Percentiles rank a stretch among this genome's conserved stretches.
Evolutionary conservation across 2,113 vertebrate genomes (phyloP).

Genomic region (Rhegmatorhina hoffmannsi): DNA sequence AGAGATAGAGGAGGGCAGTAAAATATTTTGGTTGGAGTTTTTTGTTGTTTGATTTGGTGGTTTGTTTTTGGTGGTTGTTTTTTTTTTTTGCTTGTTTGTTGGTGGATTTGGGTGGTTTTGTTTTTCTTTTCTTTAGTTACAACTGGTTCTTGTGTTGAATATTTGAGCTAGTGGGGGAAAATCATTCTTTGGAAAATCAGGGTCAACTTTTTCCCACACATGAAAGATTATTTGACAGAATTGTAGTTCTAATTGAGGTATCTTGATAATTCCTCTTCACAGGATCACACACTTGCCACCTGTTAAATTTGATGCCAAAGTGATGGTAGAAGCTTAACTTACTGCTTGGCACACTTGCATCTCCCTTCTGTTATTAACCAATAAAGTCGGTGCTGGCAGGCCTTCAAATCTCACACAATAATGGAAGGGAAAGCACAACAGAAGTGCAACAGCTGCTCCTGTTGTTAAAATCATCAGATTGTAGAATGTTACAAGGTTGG

Average conservation of each 20-base stretch:
- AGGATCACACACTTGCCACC: background rate
- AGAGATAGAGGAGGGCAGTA: background rate
- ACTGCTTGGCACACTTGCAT: background rate
- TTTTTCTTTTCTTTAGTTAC: background rate
- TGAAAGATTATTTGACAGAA: background rate
- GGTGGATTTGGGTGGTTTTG: background rate
- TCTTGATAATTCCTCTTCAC: background rate
- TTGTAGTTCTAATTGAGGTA: background rate
- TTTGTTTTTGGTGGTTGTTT: no score
- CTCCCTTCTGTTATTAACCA: background rate
- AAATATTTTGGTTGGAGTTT: background rate
- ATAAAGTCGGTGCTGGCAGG: background rate
- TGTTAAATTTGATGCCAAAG: background rate
- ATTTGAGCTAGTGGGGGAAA: background rate
- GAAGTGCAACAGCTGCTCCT: background rate
- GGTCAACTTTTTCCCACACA: background rate
- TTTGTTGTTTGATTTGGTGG: no score
- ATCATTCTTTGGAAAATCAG: background rate
- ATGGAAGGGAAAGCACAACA: background rate
- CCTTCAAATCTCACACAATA: background rate
- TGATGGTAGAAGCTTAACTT: background rate
- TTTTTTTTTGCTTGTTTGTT: no score
- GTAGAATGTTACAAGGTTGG: no score
- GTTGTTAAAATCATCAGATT: background rate
- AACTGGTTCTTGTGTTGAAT: background rate